Percentiles rank a stretch among this genome's conserved stretches.
These are phyloP conservation scores for Otis tarda DNA, from an alignment of 2,113 vertebrate genomes.

Conservation along the genomic window DNA sequence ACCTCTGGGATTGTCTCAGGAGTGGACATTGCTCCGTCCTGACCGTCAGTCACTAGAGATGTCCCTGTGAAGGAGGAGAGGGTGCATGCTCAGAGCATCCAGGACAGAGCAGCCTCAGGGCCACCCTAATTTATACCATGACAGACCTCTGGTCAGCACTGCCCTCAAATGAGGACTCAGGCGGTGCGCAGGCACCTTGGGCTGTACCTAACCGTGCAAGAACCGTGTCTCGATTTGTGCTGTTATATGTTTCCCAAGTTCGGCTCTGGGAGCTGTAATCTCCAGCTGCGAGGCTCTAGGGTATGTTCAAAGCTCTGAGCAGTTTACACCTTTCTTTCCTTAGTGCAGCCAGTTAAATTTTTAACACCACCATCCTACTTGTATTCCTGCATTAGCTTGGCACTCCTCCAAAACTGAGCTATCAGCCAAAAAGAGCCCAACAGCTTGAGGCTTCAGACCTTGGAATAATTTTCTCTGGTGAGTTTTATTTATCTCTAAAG, in stretches of 20 bases:
- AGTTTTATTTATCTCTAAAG: background rate
- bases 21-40: background rate
- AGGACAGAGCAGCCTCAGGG: background rate
- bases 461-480: background rate
- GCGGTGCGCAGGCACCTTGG: no score
- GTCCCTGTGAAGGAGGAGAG: background rate
- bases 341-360: background rate
- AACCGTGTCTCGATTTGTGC: background rate
- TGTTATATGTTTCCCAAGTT: rapidly evolving
- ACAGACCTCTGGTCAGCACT: background rate
- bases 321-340: background rate
- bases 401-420: background rate
- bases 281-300: background rate
- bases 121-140: background rate
- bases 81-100: background rate
- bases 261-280: background rate
- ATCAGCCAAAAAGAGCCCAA: background rate
- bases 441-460: background rate
- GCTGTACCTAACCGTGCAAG: rapidly evolving
- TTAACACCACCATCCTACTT: background rate
- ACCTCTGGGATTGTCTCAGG: background rate
- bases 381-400: background rate
- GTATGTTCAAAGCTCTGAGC: background rate
- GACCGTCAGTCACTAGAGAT: background rate
- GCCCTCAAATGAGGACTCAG: background rate